Conservation (phyloP, 2,113 vertebrate genomes). For the Toxotes chatareus region DNA sequence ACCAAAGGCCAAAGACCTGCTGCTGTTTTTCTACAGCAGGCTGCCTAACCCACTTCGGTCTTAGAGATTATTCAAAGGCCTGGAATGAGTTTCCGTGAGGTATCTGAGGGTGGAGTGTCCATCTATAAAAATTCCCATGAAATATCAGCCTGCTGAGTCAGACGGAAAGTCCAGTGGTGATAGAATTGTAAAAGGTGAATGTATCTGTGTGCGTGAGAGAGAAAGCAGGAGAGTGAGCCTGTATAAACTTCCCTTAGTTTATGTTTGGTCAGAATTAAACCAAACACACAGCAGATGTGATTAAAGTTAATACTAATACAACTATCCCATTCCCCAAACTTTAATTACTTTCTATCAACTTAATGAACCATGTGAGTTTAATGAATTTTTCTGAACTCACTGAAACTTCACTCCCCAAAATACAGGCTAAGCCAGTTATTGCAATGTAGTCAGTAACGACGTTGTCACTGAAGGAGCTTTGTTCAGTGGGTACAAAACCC, state of each 20-base stretch:
- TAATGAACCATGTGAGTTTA: too few species aligned
- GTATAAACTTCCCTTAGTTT: too few species aligned
- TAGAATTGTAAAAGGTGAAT: conserved; percentile 4
- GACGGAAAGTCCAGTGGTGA: conserved; percentile 41
- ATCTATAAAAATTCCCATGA: conserved; percentile 19
- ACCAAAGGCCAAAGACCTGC: conserved; percentile 1
- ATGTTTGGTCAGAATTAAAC: too few species aligned
- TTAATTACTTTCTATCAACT: too few species aligned
- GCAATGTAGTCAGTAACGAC: background rate
- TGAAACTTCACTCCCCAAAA: background rate
- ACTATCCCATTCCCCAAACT: too few species aligned
- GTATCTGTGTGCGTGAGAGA: background rate
- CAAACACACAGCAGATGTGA: too few species aligned
- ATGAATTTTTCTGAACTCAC: background rate
- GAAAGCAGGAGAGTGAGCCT: too few species aligned
- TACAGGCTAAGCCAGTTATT: background rate
- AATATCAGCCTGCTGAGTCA: conserved; percentile 27
- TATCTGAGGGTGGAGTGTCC: conserved; percentile 27
- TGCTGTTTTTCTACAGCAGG: background rate
- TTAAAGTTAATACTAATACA: too few species aligned
- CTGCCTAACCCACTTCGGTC: background rate
- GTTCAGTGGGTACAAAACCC: too few species aligned
- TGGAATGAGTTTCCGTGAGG: conserved; percentile 19
- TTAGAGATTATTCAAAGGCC: conserved; percentile 11
- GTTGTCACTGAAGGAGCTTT: background rate